Conservation (phyloP, 2,797 vertebrate species). For the Perodicticus potto region DNA sequence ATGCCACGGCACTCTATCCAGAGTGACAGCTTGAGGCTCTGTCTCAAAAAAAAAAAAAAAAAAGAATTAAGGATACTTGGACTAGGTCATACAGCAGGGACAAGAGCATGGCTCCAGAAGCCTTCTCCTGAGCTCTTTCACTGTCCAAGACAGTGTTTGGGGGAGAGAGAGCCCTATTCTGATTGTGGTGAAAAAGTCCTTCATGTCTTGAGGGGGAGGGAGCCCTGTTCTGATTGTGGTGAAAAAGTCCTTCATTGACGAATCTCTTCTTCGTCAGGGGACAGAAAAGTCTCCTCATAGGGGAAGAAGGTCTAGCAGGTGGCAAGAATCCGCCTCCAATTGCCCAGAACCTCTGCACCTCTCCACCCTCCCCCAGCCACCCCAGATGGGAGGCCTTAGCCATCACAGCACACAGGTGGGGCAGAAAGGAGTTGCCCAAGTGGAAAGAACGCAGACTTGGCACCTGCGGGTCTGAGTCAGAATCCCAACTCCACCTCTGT, state of each 20-base stretch:
- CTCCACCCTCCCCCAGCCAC: background rate
- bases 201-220: no score
- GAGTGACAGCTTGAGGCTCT: no score
- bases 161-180: background rate
- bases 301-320: background rate
- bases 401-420: background rate
- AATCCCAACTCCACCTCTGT: background rate
- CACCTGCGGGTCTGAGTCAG: background rate
- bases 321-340: background rate
- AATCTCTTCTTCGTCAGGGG: background rate
- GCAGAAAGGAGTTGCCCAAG: rapidly evolving
- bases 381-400: background rate
- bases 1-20: no score
- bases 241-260: background rate
- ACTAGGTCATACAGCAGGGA: background rate
- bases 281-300: background rate
- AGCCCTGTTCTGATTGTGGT: no score
- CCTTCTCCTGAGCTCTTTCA: background rate
- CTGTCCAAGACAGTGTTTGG: background rate
- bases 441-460: background rate
- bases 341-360: background rate
- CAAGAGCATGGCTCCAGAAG: background rate
- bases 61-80: background rate
- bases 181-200: background rate
- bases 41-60: background rate